Conservation (phyloP, 2,888 invertebrate genomes). For the Balanococcus diminutus region DNA sequence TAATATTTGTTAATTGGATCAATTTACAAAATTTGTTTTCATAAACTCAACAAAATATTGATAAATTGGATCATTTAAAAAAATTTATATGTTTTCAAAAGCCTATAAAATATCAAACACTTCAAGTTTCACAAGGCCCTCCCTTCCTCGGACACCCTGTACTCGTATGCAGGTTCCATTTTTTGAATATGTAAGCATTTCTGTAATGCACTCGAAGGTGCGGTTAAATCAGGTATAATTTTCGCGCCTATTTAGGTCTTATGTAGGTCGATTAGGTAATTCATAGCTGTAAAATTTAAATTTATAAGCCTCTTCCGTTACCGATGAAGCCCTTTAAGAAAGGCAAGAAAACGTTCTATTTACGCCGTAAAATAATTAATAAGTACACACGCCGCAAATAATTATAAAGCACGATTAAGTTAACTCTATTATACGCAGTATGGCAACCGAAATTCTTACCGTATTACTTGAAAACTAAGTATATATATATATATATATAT, state of each 20-base stretch:
- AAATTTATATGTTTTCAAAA: too few relatives aligned
- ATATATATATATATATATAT: neutral
- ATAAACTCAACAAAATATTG: too few relatives aligned
- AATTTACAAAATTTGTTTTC: too few relatives aligned
- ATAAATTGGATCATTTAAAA: too few relatives aligned
- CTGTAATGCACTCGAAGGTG: too few relatives aligned
- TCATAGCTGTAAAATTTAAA: neutral
- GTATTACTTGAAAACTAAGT: neutral
- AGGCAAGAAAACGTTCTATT: neutral
- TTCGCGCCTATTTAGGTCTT: neutral
- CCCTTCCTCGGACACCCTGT: too few relatives aligned
- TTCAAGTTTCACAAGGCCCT: too few relatives aligned
- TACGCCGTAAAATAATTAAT: neutral
- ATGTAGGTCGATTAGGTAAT: neutral
- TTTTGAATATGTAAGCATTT: neutral
- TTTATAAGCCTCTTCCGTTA: neutral
- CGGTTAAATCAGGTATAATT: neutral
- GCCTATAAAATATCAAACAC: too few relatives aligned
- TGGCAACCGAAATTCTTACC: neutral
- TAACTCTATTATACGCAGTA: neutral
- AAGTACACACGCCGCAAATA: constrained; percentile 1
- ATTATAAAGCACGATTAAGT: neutral
- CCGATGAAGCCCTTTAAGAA: neutral
- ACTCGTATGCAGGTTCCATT: neutral
- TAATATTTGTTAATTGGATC: too few relatives aligned